phyloP scores from a whole-genome alignment of 2,888 invertebrate genomes.

The Cheilosia grossa region DNA sequence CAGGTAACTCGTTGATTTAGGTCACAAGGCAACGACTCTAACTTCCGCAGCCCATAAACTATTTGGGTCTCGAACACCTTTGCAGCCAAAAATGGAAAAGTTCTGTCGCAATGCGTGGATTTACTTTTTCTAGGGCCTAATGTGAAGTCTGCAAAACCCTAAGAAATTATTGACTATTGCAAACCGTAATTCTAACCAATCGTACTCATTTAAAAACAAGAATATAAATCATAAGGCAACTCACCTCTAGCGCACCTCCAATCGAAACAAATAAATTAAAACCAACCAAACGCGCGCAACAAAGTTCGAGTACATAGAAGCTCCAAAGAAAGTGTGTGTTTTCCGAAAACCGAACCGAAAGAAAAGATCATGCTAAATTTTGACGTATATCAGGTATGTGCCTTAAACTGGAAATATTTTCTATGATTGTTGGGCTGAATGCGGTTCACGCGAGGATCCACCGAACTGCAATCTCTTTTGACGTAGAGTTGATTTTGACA shows the following conservation, averaged over 20 bases:
- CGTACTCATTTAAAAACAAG: neutral
- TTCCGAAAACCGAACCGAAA: conserved; percentile 19
- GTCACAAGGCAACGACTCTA: too few relatives aligned
- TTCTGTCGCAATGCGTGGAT: too few relatives aligned
- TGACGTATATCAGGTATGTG: conserved; percentile 76
- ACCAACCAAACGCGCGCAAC: conserved; percentile 52
- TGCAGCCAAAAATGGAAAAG: too few relatives aligned
- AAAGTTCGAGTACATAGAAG: conserved; percentile 35
- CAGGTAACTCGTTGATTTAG: too few relatives aligned
- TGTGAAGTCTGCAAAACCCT: neutral
- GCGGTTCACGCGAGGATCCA: conserved; percentile 39
- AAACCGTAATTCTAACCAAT: neutral
- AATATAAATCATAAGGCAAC: conserved; percentile 5
- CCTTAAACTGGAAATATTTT: conserved; percentile 45
- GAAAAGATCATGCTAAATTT: conserved; percentile 44
- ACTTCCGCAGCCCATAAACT: too few relatives aligned
- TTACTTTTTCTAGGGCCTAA: too few relatives aligned
- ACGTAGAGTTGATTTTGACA: conserved; percentile 46
- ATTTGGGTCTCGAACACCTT: too few relatives aligned
- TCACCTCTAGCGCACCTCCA: conserved; percentile 56
- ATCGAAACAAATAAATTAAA: conserved; percentile 35
- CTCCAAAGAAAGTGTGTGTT: conserved; percentile 20
- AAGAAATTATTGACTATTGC: neutral
- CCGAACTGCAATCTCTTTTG: conserved; percentile 32
- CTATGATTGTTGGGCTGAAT: conserved; percentile 41